These are phyloP conservation scores for Phymatocera aterrima DNA, from an alignment of 2,888 invertebrate species.

Conservation along the genomic window DNA sequence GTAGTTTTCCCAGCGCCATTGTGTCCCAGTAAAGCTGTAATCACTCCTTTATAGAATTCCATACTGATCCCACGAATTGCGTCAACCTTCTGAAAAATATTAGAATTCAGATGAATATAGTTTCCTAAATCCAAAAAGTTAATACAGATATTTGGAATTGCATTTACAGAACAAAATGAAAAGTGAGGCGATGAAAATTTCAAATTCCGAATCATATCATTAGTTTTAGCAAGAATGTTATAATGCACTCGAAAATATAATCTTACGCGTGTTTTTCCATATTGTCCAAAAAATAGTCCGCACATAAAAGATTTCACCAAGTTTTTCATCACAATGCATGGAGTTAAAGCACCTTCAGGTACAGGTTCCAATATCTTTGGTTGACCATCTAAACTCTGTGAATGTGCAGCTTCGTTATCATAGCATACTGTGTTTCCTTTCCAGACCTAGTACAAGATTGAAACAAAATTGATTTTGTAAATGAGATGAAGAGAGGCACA, in stretches of 20 bases:
- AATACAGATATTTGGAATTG: background rate
- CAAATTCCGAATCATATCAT: no score
- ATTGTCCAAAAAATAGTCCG: slow-evolving; percentile 59
- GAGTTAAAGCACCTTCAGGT: slow-evolving; percentile 57
- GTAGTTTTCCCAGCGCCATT: slow-evolving; percentile 94
- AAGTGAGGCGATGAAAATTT: no score
- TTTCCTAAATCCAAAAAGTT: background rate
- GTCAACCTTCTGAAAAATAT: slow-evolving; percentile 61
- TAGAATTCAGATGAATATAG: background rate
- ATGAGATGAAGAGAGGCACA: background rate
- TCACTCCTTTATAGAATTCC: slow-evolving; percentile 88
- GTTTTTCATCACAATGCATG: slow-evolving; percentile 77
- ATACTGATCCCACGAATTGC: slow-evolving; percentile 78
- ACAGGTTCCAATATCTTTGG: slow-evolving; percentile 69
- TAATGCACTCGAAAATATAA: no score
- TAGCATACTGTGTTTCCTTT: slow-evolving; percentile 65
- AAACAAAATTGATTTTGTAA: background rate
- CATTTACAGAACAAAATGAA: no score
- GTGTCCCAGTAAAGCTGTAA: slow-evolving; percentile 91
- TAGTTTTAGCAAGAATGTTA: no score
- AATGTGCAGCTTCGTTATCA: slow-evolving; percentile 60
- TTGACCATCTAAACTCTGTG: slow-evolving; percentile 60
- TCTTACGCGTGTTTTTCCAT: slow-evolving; percentile 3
- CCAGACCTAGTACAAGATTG: background rate
- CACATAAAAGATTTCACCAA: slow-evolving; percentile 71